These are phyloP conservation scores for Tamandua tetradactyla DNA, from an alignment of 2,797 vertebrate genomes.

Conservation along the genomic window DNA sequence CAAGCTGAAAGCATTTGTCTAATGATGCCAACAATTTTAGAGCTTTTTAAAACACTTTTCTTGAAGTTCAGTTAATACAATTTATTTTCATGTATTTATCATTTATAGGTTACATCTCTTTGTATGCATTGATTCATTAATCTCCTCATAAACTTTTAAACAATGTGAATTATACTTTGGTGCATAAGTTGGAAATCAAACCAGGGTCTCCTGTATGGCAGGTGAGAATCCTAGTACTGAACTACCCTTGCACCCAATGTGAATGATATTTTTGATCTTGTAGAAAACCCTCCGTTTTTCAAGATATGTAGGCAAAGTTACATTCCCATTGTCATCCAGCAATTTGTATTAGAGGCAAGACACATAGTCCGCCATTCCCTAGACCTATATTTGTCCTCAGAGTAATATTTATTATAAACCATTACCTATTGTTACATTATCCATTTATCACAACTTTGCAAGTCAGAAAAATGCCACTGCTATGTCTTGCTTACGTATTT, in stretches of 20 bases:
- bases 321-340: slow-evolving; percentile 6
- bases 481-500: background rate
- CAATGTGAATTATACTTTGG: too few relatives aligned
- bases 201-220: too few relatives aligned
- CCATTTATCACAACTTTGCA: slow-evolving; percentile 57
- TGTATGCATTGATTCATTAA: slow-evolving; percentile 10
- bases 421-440: slow-evolving; percentile 67
- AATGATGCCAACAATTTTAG: slow-evolving; percentile 1
- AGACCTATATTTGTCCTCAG: background rate
- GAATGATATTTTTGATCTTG: slow-evolving; percentile 47
- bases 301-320: background rate
- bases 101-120: background rate
- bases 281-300: slow-evolving; percentile 45
- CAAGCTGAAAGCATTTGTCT: background rate
- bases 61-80: slow-evolving; percentile 11
- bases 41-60: background rate
- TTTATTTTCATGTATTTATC: slow-evolving; percentile 34
- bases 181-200: too few relatives aligned
- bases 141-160: background rate
- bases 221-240: too few relatives aligned
- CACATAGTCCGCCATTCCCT: background rate
- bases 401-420: too few relatives aligned
- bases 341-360: slow-evolving; percentile 54
- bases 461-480: background rate
- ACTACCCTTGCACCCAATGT: too few relatives aligned